These are phyloP conservation scores for Aphaenogaster ashmeadi DNA, from an alignment of 1,140 invertebrate genomes.

Conservation along the genomic window DNA sequence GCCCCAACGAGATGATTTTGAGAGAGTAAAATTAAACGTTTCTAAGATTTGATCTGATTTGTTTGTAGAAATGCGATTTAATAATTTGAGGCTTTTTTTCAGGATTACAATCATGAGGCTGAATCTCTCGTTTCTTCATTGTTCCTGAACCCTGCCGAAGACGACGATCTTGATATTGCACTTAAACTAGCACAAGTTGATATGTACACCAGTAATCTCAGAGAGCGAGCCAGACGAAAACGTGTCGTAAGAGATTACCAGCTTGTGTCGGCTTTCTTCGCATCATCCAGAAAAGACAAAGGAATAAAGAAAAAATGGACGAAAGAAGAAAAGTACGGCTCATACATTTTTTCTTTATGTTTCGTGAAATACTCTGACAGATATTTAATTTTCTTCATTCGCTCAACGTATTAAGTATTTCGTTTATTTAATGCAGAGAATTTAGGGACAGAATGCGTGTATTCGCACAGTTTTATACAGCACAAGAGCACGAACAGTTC, in stretches of 20 bases:
- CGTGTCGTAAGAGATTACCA: constrained; percentile 95
- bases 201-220: constrained; percentile 94
- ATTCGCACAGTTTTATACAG: constrained; percentile 95
- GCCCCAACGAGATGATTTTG: constrained; percentile 98
- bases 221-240: constrained; percentile 95
- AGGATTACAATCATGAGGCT: constrained; percentile 97
- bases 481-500: constrained; percentile 94
- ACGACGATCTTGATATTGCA: constrained; percentile 95
- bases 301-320: constrained; percentile 89
- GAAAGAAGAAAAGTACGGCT: constrained; percentile 91
- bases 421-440: constrained; percentile 87
- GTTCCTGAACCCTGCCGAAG: constrained; percentile 92
- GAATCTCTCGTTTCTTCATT: constrained; percentile 95
- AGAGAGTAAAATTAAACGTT: constrained; percentile 89
- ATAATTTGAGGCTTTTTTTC: constrained; percentile 61
- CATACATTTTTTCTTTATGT: constrained; percentile 16
- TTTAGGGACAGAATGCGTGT: constrained; percentile 93
- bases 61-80: constrained; percentile 31
- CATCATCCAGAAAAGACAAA: constrained; percentile 87
- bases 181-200: constrained; percentile 91
- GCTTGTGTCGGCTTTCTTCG: constrained; percentile 93
- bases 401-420: constrained; percentile 22
- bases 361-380: neutral
- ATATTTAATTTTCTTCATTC: constrained; percentile 47
- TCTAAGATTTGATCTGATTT: constrained; percentile 33